phyloP scores from a whole-genome alignment of 35 echinoderm and acorn worm species.

The Ophioderma brevispina region DNA sequence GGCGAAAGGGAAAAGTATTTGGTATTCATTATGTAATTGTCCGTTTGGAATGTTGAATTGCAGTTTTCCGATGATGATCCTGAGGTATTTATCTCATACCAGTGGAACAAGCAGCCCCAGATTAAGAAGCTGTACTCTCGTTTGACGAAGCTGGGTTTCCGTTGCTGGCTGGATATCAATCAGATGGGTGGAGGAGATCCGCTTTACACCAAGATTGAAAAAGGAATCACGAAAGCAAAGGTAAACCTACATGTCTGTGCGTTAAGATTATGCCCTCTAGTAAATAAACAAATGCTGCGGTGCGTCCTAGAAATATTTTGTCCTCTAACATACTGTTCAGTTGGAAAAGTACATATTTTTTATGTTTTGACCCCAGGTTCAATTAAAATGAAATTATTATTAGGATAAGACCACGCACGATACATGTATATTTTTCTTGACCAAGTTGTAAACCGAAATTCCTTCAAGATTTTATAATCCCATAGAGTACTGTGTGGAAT shows the following conservation, averaged over 20 bases:
- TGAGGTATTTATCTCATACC: constrained; percentile 90
- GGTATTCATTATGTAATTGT: too few species aligned
- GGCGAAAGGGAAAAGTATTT: too few species aligned
- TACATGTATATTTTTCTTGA: too few species aligned
- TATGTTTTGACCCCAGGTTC: too few species aligned
- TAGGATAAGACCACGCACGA: too few species aligned
- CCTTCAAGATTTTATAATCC: too few species aligned
- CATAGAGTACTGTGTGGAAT: too few species aligned
- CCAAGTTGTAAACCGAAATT: too few species aligned
- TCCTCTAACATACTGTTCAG: too few species aligned
- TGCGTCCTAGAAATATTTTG: neutral
- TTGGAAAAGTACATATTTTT: too few species aligned
- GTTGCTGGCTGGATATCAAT: constrained; percentile 92
- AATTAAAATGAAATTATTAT: too few species aligned
- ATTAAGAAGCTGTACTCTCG: constrained; percentile 85
- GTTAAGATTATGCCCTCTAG: neutral
- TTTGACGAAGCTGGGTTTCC: constrained; percentile 70
- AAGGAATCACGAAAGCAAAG: constrained; percentile 92
- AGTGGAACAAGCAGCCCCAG: constrained; percentile 92
- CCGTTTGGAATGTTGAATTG: too few species aligned
- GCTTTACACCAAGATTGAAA: constrained; percentile 92
- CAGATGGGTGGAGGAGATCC: constrained; percentile 98
- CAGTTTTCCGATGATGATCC: constrained; percentile 15
- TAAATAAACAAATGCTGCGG: neutral
- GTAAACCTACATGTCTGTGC: constrained; percentile 3